Base-by-base conservation (phyloP, 2,113 vertebrate genomes). In the Narcine bancroftii region DNA sequence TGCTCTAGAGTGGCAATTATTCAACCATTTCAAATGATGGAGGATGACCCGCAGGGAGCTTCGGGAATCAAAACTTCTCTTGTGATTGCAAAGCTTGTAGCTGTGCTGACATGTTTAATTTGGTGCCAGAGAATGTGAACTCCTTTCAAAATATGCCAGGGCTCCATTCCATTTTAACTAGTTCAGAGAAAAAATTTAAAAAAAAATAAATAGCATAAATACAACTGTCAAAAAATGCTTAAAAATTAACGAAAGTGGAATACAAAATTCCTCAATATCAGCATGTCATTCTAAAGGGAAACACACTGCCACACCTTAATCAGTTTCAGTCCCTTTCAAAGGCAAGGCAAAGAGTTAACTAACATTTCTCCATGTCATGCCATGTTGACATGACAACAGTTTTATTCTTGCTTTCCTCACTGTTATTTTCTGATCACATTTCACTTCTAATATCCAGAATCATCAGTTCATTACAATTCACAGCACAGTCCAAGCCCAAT, bases 1-100 rank as follows among this genome's bases (percentile, higher is more conserved):
- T 36, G n/a, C 81, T 87, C 81, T 53, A 87, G 81, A 63, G 53
- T 60, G 36, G 81, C 33, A 87, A 87, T 87, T 87, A 87, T 63
- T 87, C 60, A 83, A 63, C 53, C 36, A 19, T 87, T 50, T 87
- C 53, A 87, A 87, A 60, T 63, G 33, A 2, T 63, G 60, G 81
- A 87, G n/a, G 1, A 33, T 63, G n/a, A 87, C 53, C 33, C 21
- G 33, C 81, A 60, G 81, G n/a, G 81, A 60, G 33, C n/a, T 87
- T 87, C 33, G 15, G 50, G 50, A 83, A 83, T 83, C 79, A 83
- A 56, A 83, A 81, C 26, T 36, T 39, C n/a, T 60, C 81, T 19
- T 87, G 50, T 36, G n/a, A n/a, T n/a, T 87, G 50, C 15, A 56
- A 36, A n/a, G n/a, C 7, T 87, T 60, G 81, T 19, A 63, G 53